phyloP scores from a whole-genome alignment of 2,797 vertebrate species.

The Champsocephalus esox region DNA sequence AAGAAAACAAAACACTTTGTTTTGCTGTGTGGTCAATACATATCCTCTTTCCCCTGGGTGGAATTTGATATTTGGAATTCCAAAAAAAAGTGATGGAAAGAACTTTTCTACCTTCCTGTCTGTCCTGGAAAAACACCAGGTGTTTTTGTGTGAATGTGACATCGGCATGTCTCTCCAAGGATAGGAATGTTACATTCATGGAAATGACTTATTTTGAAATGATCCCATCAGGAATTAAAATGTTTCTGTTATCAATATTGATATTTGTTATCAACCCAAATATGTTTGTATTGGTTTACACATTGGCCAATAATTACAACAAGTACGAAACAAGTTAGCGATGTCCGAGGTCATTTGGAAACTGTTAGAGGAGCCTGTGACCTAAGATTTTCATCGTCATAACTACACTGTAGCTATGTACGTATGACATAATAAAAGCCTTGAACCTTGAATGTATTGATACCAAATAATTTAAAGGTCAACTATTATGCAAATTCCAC shows the following conservation, averaged over 20 bases:
- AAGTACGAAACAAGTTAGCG: background rate
- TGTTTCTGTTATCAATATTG: background rate
- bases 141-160: conserved; percentile 19
- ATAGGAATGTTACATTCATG: conserved; percentile 25
- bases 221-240: conserved; percentile 7
- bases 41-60: conserved; percentile 54
- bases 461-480: too few species aligned
- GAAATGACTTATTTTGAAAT: conserved; percentile 32
- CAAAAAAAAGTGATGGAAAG: conserved; percentile 59
- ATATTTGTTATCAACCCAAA: background rate
- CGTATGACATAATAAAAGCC: too few species aligned
- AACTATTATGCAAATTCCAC: too few species aligned
- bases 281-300: background rate
- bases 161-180: conserved; percentile 4
- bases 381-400: too few species aligned
- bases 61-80: conserved; percentile 66
- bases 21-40: conserved; percentile 28
- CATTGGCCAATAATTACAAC: background rate
- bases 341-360: background rate
- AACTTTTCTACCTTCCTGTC: conserved; percentile 57
- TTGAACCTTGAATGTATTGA: too few species aligned
- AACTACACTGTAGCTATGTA: too few species aligned
- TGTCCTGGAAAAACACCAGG: conserved; percentile 54
- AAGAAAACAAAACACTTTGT: conserved; percentile 53
- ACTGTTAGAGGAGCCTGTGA: background rate